A percentile compares a stretch with the other conserved stretches of the same genome.
These are phyloP conservation scores for Enteromius viviparus DNA, from an alignment of 2,797 vertebrate species.

Conservation along the genomic window DNA sequence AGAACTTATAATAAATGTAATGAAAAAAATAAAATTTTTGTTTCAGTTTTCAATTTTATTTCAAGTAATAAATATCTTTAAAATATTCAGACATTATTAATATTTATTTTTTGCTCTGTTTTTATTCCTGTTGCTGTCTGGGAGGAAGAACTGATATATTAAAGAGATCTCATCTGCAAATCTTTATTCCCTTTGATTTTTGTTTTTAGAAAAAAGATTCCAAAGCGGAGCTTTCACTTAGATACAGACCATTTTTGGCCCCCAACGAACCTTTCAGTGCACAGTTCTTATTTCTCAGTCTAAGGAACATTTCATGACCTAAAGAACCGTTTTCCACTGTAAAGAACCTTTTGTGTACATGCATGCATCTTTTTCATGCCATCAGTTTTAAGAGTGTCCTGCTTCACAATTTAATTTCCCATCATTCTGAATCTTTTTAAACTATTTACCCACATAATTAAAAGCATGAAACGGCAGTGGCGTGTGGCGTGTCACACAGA, in stretches of 20 bases:
- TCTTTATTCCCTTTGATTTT: background rate
- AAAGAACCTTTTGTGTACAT: background rate
- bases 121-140: background rate
- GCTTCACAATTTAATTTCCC: background rate
- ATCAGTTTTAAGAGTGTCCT: background rate
- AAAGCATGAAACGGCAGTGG: constrained; percentile 44
- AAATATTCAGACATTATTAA: background rate
- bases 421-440: constrained; percentile 21
- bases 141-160: background rate
- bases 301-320: background rate
- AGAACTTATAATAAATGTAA: too few species aligned
- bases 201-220: background rate
- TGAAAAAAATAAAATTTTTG: too few species aligned
- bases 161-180: background rate
- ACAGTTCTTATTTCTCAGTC: background rate
- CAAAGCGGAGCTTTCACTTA: background rate
- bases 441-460: constrained; percentile 39
- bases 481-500: constrained; percentile 49
- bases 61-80: too few species aligned
- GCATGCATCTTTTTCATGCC: background rate
- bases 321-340: background rate
- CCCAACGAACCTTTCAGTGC: background rate
- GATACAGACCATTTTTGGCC: background rate
- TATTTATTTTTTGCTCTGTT: background rate
- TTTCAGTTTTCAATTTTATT: too few species aligned